phyloP scores from a whole-genome alignment of 2,113 vertebrate genomes.

The Tachysurus fulvidraco region DNA sequence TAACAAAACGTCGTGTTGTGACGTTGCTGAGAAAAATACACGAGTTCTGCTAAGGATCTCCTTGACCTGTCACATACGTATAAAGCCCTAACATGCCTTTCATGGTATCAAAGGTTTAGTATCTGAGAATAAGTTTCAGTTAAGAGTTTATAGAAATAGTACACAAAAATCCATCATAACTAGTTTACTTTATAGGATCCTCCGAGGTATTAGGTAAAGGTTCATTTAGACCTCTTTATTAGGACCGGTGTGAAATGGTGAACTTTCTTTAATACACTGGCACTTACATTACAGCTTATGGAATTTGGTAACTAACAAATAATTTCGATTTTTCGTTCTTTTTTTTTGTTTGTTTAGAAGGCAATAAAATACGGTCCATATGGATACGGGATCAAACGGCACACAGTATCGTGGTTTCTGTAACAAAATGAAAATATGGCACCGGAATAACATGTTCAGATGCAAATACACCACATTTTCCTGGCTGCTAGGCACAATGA shows the following conservation, averaged over 20 bases:
- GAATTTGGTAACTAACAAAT: background rate
- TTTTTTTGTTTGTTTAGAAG: background rate
- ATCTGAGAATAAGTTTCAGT: background rate
- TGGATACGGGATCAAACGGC: background rate
- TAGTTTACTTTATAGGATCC: background rate
- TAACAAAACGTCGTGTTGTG: slow-evolving; percentile 22
- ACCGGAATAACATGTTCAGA: background rate
- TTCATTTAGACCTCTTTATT: background rate
- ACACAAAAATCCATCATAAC: background rate
- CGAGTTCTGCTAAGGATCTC: slow-evolving; percentile 26
- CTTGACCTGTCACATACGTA: background rate
- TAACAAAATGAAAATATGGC: background rate
- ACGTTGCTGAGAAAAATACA: slow-evolving; percentile 11
- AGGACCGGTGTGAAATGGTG: background rate
- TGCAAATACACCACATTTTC: background rate
- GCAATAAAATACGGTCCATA: background rate
- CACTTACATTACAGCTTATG: too few relatives aligned
- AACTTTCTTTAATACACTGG: background rate
- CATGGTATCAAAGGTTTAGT: background rate
- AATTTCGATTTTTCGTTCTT: background rate
- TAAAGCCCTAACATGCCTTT: background rate
- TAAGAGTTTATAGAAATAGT: background rate
- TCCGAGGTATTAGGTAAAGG: background rate
- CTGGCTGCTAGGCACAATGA: background rate
- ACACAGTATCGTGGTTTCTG: background rate